Conservation (phyloP, 1,140 invertebrate species). For the Bombus confusus region DNA sequence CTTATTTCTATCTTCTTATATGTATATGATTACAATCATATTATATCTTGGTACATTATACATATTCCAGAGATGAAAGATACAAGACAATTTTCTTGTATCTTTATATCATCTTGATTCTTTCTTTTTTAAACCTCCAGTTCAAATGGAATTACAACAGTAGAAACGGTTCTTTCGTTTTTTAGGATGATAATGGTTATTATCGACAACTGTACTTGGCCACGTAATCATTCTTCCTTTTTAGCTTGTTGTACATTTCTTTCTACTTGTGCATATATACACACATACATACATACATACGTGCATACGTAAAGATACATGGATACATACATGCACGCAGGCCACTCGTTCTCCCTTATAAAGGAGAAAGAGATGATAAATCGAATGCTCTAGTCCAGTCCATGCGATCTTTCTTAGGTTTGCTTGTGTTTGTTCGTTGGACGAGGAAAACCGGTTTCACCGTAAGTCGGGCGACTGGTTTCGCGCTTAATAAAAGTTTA, state of each 20-base stretch:
- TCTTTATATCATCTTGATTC: not conserved
- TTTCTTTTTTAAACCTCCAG: not conserved
- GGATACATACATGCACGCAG: not conserved
- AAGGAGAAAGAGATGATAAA: conserved; percentile 1
- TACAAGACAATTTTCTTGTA: not conserved
- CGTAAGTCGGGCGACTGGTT: conserved; percentile 74
- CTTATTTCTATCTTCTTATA: not conserved
- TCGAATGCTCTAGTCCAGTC: conserved; percentile 14
- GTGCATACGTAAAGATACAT: not conserved
- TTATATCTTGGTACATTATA: not conserved
- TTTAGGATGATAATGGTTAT: not conserved
- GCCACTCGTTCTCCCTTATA: not conserved
- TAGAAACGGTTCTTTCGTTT: not conserved
- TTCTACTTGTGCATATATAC: not conserved
- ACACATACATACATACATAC: not conserved
- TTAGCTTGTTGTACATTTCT: not conserved
- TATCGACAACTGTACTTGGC: not conserved
- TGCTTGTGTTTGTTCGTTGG: conserved; percentile 6
- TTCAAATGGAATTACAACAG: not conserved
- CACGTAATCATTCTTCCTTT: not conserved
- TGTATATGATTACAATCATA: not conserved
- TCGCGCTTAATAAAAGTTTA: conserved; percentile 75
- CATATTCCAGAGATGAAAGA: not conserved
- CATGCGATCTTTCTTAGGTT: conserved; percentile 26
- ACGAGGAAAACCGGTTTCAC: conserved; percentile 71